Evolutionary conservation across 2,888 invertebrate genomes (phyloP), one percentile per base, ranked within the genome.

Genomic region (Carpatolechia fugitivella): DNA sequence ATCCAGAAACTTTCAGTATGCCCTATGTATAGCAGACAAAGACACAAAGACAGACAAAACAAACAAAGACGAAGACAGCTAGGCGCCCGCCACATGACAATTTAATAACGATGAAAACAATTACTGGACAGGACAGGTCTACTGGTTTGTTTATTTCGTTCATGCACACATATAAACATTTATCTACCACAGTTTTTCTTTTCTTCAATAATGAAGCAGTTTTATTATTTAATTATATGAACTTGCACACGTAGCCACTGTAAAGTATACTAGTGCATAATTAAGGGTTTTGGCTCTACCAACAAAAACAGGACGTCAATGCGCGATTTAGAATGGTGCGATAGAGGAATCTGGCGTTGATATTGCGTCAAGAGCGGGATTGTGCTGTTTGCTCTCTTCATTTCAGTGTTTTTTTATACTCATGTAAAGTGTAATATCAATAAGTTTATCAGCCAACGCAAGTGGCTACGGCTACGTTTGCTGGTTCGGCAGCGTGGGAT

Each of bases 401-500:
- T 11, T 29, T 41, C 24, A 20, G 13, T 44, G 29, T 44, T 24
- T 20, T n/a, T 50, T 36, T 50, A 24, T 38, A 35, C 50, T 36
- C 50, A 24, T 35, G 13, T 8, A 29, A 14, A 29, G 20, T 50
- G 35, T 50, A 36, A 35, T 38, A 20, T 50, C 29, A 38, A 50
- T 50, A 55, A 14, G 36, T 30, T 51, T 51, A 55, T 51, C 44
- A 46, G 8, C 49, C 14, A 30, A 11, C n/a, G 50, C 44, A 50
- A 55, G 46, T 51, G 51, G 41, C 13, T 55, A 36, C 55, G 51
- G 41, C 13, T 55, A 36, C 55, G 36, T 55, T 44, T 51, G 46
- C 36, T 24, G 13, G 48, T 33, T 35, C 13, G 14, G 14, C 14
- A 14, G 16, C 18, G 18, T 40, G 40, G 18, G 18, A 10, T 18